Evolutionary conservation across 1,140 invertebrate genomes (phyloP), one percentile per base, ranked within the genome.

Genomic region (Anastrepha obliqua): DNA sequence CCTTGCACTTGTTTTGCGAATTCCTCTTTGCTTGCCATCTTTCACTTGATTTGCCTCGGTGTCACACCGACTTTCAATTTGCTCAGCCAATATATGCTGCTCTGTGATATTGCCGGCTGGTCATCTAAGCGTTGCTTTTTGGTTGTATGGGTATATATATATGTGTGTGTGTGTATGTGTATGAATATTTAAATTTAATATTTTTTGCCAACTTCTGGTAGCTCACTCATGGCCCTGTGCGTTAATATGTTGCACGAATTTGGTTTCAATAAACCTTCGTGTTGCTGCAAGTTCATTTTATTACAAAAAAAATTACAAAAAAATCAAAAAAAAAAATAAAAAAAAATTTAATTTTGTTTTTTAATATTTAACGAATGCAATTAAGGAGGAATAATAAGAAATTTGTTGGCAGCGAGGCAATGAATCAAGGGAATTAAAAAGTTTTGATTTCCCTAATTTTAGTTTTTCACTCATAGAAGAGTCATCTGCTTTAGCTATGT

Each of bases 21-120:
- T 74, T 74, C 20, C n/a, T 55, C 47, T 74, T 74, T 81, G 47
- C n/a, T 42, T 51, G 13, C 39, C 20, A 5, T 55, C 74, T 55
- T 51, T 55, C 74, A 81, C 47, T 81, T 81, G 67, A 74, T 17
- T 74, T 74, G 42, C 67, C 44, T 74, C 17, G 17, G 70, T 81
- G 51, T 29, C 47, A n/a, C 74, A 55, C 47, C n/a, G 74, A 29
- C 47, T 81, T 55, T 81, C 47, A 81, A 55, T 81, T 81, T 81
- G 44, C 47, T 29, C 47, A 81, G 74, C 11, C 9, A 55, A 55
- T 81, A 55, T 81, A 81, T 55, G 51, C 11, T 55, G 47, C 74
- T 55, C n/a, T 81, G 20, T 81, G 74, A 81, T 81, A 47, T 74
- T 74, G 47, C 15, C 67, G 42, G 11, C 29, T 55, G 51, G 51